These are phyloP conservation scores for Eilema griseolum DNA, from an alignment of 2,888 invertebrate genomes.

Conservation along the genomic window DNA sequence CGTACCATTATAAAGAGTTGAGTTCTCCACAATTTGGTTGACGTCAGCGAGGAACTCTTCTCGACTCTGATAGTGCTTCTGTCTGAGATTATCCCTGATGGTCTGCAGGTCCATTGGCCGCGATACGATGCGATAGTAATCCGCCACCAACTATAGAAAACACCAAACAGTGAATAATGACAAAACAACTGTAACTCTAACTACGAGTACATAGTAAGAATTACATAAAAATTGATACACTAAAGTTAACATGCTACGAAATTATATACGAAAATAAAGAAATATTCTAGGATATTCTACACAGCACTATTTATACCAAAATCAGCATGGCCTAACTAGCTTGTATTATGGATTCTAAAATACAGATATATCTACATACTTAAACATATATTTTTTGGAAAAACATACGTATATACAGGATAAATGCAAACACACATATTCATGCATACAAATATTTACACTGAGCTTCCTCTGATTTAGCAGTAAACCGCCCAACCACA, in stretches of 20 bases:
- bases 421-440: background rate
- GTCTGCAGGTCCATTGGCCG: constrained; percentile 99
- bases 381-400: too few species aligned
- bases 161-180: constrained; percentile 30
- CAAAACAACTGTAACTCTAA: constrained; percentile 20
- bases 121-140: constrained; percentile 96
- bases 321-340: background rate
- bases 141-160: constrained; percentile 91
- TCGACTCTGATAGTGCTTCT: constrained; percentile 97
- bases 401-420: background rate
- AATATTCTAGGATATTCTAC: background rate
- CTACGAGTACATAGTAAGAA: constrained; percentile 13
- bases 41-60: constrained; percentile 98
- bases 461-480: background rate
- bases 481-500: background rate
- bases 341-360: background rate
- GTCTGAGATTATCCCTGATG: constrained; percentile 95
- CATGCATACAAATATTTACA: constrained; percentile 1
- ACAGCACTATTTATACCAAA: background rate
- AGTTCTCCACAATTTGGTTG: constrained; percentile 98
- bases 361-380: background rate
- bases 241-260: background rate
- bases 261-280: background rate
- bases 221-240: constrained; percentile 10
- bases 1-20: constrained; percentile 95